A percentile compares a stretch with the other conserved stretches of the same genome.
These are phyloP conservation scores for Barbus barbus DNA, from an alignment of 2,113 vertebrate species.

Conservation along the genomic window DNA sequence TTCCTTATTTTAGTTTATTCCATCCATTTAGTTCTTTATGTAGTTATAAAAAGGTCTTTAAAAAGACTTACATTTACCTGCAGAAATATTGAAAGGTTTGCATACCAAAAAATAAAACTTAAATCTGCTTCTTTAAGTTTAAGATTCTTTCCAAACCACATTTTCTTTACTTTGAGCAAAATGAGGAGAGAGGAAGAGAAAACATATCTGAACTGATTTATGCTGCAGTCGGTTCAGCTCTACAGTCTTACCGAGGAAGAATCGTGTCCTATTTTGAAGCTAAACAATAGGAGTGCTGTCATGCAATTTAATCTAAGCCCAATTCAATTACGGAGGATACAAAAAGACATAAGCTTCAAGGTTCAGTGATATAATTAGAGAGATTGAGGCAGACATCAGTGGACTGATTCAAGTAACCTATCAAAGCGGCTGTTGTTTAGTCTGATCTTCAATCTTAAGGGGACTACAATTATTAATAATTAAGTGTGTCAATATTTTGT, in stretches of 20 bases:
- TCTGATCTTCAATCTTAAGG: not conserved
- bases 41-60: no score
- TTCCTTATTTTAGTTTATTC: no score
- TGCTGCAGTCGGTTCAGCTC: not conserved
- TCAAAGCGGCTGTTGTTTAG: not conserved
- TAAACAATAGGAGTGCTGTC: slow-evolving; percentile 62
- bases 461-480: not conserved
- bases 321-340: slow-evolving; percentile 74
- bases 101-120: not conserved
- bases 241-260: slow-evolving; percentile 35
- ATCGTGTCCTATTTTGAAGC: slow-evolving; percentile 40
- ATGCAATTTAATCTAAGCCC: slow-evolving; percentile 65
- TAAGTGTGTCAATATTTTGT: not conserved
- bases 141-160: not conserved
- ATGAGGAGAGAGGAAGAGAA: not conserved
- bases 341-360: slow-evolving; percentile 68
- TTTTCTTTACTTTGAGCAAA: not conserved
- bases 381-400: slow-evolving; percentile 33
- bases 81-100: no score
- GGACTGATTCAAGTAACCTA: slow-evolving; percentile 30
- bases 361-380: slow-evolving; percentile 73
- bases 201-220: not conserved
- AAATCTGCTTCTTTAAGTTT: not conserved
- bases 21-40: no score
- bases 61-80: no score